These are phyloP conservation scores for Morpho achilles DNA, from an alignment of 2,888 invertebrate genomes.

Conservation along the genomic window DNA sequence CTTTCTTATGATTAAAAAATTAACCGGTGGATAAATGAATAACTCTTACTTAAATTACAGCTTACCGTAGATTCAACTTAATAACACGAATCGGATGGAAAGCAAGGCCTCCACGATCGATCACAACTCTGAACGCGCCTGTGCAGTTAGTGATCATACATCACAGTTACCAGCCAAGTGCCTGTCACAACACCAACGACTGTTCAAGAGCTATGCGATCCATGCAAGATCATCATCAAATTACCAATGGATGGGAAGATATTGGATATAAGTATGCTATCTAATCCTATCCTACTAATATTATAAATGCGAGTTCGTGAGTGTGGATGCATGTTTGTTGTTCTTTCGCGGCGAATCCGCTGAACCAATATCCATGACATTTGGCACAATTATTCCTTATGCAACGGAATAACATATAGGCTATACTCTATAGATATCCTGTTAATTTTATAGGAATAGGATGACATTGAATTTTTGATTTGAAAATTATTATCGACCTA, in stretches of 20 bases:
- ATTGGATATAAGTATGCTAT: constrained; percentile 79
- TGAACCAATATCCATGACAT: too few species aligned
- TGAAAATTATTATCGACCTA: too few species aligned
- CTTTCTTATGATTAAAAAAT: too few species aligned
- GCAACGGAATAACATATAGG: too few species aligned
- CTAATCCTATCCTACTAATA: background rate
- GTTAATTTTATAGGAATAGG: too few species aligned
- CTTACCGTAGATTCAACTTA: constrained; percentile 21
- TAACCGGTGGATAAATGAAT: too few species aligned
- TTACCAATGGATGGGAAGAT: constrained; percentile 80
- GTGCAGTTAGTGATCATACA: constrained; percentile 84
- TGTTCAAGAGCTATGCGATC: constrained; percentile 80
- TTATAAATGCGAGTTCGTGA: too few species aligned
- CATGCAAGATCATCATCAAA: constrained; percentile 83
- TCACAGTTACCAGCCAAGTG: constrained; percentile 81
- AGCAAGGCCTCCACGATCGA: constrained; percentile 66
- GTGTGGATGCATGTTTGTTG: too few species aligned
- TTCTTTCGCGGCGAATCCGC: too few species aligned
- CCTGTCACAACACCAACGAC: constrained; percentile 69
- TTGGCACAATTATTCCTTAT: too few species aligned
- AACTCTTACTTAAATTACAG: constrained; percentile 10
- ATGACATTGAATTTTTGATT: too few species aligned
- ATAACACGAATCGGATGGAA: constrained; percentile 76
- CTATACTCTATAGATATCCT: too few species aligned
- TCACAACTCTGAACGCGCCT: constrained; percentile 71